Evolutionary conservation across 2,113 vertebrate genomes (phyloP).

Genomic region (Riparia riparia): DNA sequence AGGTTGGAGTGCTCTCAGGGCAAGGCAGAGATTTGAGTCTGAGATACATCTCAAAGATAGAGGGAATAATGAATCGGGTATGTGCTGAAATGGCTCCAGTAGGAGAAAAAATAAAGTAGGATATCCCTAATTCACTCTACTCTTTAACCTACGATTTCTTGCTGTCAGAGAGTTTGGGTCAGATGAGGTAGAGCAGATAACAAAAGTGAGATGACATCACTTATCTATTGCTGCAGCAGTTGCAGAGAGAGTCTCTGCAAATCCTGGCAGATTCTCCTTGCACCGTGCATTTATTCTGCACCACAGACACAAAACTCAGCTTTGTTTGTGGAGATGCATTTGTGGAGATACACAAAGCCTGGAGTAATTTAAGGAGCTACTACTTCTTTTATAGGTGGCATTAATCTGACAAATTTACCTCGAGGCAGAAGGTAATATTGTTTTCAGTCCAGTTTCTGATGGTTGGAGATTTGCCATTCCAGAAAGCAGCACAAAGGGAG

Average conservation of each 20-base stretch:
- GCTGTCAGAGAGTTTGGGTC: neutral
- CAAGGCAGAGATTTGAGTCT: neutral
- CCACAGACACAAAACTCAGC: neutral
- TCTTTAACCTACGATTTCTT: neutral
- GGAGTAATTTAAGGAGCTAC: neutral
- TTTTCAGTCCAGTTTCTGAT: neutral
- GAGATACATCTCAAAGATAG: neutral
- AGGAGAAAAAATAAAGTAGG: neutral
- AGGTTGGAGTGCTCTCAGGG: neutral
- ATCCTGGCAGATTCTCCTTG: neutral
- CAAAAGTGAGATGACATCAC: fast-evolving
- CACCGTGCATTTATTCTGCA: neutral
- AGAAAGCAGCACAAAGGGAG: neutral
- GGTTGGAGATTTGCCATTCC: neutral
- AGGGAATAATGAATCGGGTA: neutral
- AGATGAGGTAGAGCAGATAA: neutral
- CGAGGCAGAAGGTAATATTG: neutral
- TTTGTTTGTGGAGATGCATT: neutral
- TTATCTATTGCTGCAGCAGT: neutral
- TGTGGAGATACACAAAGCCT: too few species aligned
- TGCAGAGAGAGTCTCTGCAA: neutral
- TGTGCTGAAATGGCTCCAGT: neutral
- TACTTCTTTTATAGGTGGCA: neutral
- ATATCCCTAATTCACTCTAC: neutral
- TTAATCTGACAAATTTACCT: neutral